These are phyloP conservation scores for Meles meles DNA, from an alignment of 2,113 vertebrate species.

Conservation along the genomic window DNA sequence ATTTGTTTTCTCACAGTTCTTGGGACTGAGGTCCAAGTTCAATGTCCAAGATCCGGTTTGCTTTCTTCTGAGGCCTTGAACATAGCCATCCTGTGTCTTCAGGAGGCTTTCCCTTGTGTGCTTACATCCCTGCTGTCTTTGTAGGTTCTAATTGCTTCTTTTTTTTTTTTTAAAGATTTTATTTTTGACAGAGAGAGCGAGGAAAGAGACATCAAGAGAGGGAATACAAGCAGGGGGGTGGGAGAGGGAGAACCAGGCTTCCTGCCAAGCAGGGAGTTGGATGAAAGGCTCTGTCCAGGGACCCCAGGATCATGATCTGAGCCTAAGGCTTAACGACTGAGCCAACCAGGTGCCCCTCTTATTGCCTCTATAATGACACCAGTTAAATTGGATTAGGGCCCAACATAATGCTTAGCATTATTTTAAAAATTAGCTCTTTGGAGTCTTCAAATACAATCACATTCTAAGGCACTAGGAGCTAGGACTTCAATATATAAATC, in stretches of 20 bases:
- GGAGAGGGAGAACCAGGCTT: too few species aligned
- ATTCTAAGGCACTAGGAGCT: not conserved
- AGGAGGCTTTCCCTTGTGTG: not conserved
- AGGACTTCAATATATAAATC: not conserved
- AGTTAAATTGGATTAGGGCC: not conserved
- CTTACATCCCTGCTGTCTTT: not conserved
- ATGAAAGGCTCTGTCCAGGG: too few species aligned
- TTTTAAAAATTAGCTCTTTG: not conserved
- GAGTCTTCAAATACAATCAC: not conserved
- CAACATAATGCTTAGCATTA: not conserved
- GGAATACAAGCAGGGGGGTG: too few species aligned
- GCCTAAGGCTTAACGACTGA: too few species aligned
- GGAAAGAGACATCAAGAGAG: too few species aligned
- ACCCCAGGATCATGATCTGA: too few species aligned
- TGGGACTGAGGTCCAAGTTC: not conserved
- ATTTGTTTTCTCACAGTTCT: not conserved
- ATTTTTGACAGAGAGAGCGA: too few species aligned
- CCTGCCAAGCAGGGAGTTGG: accelerated
- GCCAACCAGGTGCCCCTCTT: not conserved
- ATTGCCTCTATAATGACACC: not conserved
- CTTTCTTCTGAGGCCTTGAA: not conserved
- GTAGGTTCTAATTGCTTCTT: not conserved
- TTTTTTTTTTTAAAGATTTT: too few species aligned
- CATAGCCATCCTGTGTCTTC: not conserved
- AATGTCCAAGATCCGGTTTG: not conserved